phyloP scores from a whole-genome alignment of 2,888 invertebrate species.

The Caprella mutica region DNA sequence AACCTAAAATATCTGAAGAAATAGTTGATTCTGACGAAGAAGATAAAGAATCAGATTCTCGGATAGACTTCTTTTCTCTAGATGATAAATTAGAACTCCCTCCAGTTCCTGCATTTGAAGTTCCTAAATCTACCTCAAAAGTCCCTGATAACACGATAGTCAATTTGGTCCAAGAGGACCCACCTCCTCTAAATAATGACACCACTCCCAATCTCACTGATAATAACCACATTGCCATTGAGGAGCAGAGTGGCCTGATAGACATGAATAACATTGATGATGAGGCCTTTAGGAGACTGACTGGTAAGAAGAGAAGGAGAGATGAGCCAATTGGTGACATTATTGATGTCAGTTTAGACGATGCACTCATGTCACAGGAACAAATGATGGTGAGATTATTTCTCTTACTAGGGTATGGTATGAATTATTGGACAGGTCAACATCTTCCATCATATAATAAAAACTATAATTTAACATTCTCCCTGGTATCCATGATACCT shows the following conservation, averaged over 20 bases:
- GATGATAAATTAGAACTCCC: too few species aligned
- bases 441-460: too few species aligned
- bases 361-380: slow-evolving; percentile 65
- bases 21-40: background rate
- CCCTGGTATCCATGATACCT: too few species aligned
- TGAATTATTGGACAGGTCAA: too few species aligned
- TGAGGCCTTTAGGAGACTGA: slow-evolving; percentile 49
- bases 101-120: background rate
- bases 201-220: background rate
- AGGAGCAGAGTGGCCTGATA: background rate
- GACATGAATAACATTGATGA: slow-evolving; percentile 15
- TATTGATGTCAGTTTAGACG: slow-evolving; percentile 69
- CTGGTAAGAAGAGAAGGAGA: slow-evolving; percentile 52
- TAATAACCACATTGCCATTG: background rate
- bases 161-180: background rate
- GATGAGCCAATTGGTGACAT: slow-evolving; percentile 54
- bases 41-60: too few species aligned
- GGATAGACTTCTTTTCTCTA: too few species aligned
- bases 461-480: too few species aligned
- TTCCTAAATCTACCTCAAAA: background rate
- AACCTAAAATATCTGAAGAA: background rate
- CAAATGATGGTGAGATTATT: slow-evolving; percentile 66
- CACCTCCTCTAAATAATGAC: background rate
- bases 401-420: too few species aligned
- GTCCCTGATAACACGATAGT: background rate